Percentiles rank a stretch among this genome's conserved stretches.
These are phyloP conservation scores for Sclerodermus sp. DNA, from an alignment of 2,888 invertebrate genomes.

Conservation along the genomic window DNA sequence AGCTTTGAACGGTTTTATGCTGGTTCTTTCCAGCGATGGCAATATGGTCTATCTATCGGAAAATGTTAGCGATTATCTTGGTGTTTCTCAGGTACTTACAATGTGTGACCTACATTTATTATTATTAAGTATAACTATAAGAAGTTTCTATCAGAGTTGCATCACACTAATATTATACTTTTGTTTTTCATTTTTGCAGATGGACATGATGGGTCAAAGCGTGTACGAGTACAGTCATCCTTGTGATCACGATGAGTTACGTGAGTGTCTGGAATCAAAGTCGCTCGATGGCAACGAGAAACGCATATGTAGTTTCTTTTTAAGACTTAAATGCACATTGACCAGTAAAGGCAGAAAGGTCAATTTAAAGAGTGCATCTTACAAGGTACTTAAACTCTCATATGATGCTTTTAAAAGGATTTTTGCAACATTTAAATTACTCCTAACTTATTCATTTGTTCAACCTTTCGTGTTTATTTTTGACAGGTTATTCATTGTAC, in stretches of 20 bases:
- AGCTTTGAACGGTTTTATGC: slow-evolving; percentile 88
- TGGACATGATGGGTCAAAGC: slow-evolving; percentile 94
- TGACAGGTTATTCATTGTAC: slow-evolving; percentile 86
- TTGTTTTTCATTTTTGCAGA: slow-evolving; percentile 72
- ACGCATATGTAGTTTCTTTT: slow-evolving; percentile 66
- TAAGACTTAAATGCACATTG: slow-evolving; percentile 91
- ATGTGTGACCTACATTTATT: no score
- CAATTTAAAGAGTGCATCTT: slow-evolving; percentile 92
- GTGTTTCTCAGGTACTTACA: slow-evolving; percentile 81
- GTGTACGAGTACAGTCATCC: slow-evolving; percentile 93
- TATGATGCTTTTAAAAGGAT: neutral
- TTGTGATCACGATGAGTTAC: slow-evolving; percentile 91
- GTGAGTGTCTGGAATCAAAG: slow-evolving; percentile 64
- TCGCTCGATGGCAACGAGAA: slow-evolving; percentile 51
- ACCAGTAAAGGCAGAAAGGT: slow-evolving; percentile 94
- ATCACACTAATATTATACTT: neutral
- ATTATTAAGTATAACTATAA: no score
- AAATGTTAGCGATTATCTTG: slow-evolving; percentile 86
- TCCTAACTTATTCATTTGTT: neutral
- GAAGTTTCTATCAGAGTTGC: neutral
- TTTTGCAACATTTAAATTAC: neutral
- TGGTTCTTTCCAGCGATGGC: slow-evolving; percentile 85
- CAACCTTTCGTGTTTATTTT: slow-evolving; percentile 25
- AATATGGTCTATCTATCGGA: slow-evolving; percentile 92
- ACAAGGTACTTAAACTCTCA: slow-evolving; percentile 74